Evolutionary conservation across 2,888 invertebrate species (phyloP).

Genomic region (Drosophila infuscata): DNA sequence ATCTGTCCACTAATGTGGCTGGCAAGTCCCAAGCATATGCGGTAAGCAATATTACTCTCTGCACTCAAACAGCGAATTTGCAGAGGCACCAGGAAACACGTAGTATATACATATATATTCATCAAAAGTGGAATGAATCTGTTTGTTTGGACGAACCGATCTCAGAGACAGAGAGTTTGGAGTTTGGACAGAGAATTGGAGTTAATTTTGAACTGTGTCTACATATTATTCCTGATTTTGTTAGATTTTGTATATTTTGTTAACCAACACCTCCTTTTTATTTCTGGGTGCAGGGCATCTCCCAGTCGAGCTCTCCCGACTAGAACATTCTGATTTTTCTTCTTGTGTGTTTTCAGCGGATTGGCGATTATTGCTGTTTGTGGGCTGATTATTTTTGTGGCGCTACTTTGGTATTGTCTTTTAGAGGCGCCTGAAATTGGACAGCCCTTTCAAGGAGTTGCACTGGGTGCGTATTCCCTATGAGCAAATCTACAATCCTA

Average conservation of each 20-base stretch:
- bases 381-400: conserved; percentile 88
- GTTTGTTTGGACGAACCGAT: not conserved
- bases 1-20: conserved; percentile 94
- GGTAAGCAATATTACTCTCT: conserved; percentile 86
- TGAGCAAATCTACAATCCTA: not conserved
- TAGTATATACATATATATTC: not conserved
- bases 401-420: conserved; percentile 89
- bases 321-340: not conserved
- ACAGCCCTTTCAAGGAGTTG: conserved; percentile 83
- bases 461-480: conserved; percentile 57
- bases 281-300: not conserved
- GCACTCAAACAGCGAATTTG: not conserved
- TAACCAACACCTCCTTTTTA: not conserved
- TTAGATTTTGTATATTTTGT: not conserved
- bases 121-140: not conserved
- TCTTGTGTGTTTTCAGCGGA: conserved; percentile 60
- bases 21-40: conserved; percentile 96
- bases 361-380: conserved; percentile 88
- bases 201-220: too few species aligned
- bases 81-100: not conserved
- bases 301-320: not conserved
- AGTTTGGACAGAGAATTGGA: too few species aligned
- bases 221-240: too few species aligned
- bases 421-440: conserved; percentile 82
- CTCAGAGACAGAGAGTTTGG: not conserved